Evolutionary conservation across 2,888 invertebrate species (phyloP).

Genomic region (Protophormia terraenovae): DNA sequence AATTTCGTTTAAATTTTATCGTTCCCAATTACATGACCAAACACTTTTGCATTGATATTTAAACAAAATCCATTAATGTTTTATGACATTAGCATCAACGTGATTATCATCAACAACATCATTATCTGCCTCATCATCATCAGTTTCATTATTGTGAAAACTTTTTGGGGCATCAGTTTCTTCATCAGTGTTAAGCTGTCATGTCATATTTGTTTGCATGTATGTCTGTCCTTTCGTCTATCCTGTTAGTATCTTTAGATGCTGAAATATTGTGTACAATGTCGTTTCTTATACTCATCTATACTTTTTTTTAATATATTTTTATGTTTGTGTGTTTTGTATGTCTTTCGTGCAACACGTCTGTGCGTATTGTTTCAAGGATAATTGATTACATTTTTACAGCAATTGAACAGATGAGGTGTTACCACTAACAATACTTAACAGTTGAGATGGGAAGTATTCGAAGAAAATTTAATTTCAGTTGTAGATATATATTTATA

Average conservation of each 20-base stretch:
- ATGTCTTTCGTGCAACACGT: slow-evolving; percentile 49
- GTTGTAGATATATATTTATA: no score
- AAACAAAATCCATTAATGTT: slow-evolving; percentile 41
- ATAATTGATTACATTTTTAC: slow-evolving; percentile 70
- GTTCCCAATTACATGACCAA: background rate
- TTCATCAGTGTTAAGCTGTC: slow-evolving; percentile 49
- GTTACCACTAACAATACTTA: slow-evolving; percentile 53
- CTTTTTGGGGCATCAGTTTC: slow-evolving; percentile 29
- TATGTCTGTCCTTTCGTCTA: background rate
- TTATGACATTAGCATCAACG: slow-evolving; percentile 11
- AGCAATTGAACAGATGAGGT: slow-evolving; percentile 69
- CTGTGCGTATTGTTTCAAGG: slow-evolving; percentile 70
- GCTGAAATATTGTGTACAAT: background rate
- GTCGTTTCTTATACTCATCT: background rate
- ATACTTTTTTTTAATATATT: background rate
- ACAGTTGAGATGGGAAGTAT: slow-evolving; percentile 21
- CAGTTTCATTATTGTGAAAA: slow-evolving; percentile 9
- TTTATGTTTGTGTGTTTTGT: slow-evolving; percentile 3
- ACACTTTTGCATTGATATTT: background rate
- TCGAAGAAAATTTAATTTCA: background rate
- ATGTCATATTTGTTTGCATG: slow-evolving; percentile 45
- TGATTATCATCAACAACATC: slow-evolving; percentile 15
- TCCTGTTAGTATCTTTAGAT: background rate
- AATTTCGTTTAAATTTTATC: background rate
- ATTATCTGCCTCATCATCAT: slow-evolving; percentile 7